Percentiles rank a stretch among this genome's conserved stretches.
These are phyloP conservation scores for Drosophila orena DNA, from an alignment of 1,140 invertebrate species.

Conservation along the genomic window DNA sequence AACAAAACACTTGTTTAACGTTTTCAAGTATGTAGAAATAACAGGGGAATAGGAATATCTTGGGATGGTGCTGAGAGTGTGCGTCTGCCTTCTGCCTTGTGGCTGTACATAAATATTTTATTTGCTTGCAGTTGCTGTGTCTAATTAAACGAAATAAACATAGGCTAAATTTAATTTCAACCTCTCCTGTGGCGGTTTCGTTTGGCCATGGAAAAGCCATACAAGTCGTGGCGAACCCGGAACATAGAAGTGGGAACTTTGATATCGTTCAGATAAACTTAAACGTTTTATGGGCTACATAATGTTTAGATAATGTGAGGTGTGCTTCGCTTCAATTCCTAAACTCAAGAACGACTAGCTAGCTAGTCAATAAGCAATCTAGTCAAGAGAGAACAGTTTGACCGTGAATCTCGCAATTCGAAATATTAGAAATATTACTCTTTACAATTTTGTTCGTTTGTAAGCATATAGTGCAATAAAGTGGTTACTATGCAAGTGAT, in stretches of 20 bases:
- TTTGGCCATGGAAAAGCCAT: conserved; percentile 40
- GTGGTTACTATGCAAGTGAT: too few relatives aligned
- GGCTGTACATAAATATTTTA: conserved; percentile 77
- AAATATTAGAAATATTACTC: too few relatives aligned
- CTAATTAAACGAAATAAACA: conserved; percentile 82
- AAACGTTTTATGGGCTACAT: conserved; percentile 23
- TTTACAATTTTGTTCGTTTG: too few relatives aligned
- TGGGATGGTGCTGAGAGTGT: conserved; percentile 21
- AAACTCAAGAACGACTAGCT: background rate
- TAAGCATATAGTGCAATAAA: too few relatives aligned
- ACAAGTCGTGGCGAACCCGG: conserved; percentile 31
- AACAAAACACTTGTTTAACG: conserved; percentile 80
- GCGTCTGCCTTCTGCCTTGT: conserved; percentile 25
- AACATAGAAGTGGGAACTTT: conserved; percentile 21
- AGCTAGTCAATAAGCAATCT: background rate
- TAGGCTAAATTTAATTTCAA: conserved; percentile 74
- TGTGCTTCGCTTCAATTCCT: background rate
- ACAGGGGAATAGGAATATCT: conserved; percentile 28
- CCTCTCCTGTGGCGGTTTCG: conserved; percentile 60
- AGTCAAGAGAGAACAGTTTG: too few relatives aligned
- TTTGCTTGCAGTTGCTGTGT: conserved; percentile 76
- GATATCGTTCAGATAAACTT: conserved; percentile 18
- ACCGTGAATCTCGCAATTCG: too few relatives aligned
- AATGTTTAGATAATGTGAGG: background rate
- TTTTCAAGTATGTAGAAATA: conserved; percentile 77